Percentiles rank a stretch among this genome's conserved stretches.
phyloP scores from a whole-genome alignment of 1,140 invertebrate species.

The Hesperophylax magnus region DNA sequence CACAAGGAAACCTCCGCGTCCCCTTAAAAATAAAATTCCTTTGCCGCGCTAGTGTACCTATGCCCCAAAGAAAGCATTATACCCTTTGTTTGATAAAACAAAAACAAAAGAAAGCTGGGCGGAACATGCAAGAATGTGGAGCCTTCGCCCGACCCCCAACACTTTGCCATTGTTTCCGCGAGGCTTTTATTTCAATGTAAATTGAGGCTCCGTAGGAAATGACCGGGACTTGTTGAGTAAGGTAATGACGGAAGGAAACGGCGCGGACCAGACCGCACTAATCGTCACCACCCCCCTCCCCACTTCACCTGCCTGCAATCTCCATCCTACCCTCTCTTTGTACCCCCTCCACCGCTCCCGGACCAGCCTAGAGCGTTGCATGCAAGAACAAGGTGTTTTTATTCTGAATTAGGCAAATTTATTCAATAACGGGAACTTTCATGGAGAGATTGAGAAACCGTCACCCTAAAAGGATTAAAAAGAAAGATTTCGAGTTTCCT shows the following conservation, averaged over 20 bases:
- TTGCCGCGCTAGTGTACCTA: neutral
- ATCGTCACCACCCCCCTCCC: neutral
- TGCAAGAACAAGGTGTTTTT: too few species aligned
- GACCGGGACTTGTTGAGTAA: conserved; percentile 49
- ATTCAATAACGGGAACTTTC: too few species aligned
- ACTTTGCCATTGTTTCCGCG: neutral
- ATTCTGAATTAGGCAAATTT: too few species aligned
- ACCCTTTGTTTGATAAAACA: conserved; percentile 2
- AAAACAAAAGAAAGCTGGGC: conserved; percentile 9
- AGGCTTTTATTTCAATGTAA: conserved; percentile 52
- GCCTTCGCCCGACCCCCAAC: neutral
- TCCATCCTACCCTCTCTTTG: too few species aligned
- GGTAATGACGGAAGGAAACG: conserved; percentile 53
- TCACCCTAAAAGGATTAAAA: too few species aligned
- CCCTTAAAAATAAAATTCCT: neutral
- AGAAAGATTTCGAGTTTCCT: too few species aligned
- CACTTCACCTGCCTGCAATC: neutral
- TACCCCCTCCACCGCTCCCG: too few species aligned
- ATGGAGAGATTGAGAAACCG: too few species aligned
- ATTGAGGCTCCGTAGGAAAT: conserved; percentile 41
- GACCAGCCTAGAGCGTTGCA: too few species aligned
- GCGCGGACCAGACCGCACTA: conserved; percentile 6
- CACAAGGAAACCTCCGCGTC: too few species aligned
- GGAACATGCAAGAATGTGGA: neutral
- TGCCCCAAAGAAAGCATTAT: neutral